Evolutionary conservation across 2,888 invertebrate species (phyloP), one percentile per base, ranked within the genome.

Genomic region (Melolontha melolontha): DNA sequence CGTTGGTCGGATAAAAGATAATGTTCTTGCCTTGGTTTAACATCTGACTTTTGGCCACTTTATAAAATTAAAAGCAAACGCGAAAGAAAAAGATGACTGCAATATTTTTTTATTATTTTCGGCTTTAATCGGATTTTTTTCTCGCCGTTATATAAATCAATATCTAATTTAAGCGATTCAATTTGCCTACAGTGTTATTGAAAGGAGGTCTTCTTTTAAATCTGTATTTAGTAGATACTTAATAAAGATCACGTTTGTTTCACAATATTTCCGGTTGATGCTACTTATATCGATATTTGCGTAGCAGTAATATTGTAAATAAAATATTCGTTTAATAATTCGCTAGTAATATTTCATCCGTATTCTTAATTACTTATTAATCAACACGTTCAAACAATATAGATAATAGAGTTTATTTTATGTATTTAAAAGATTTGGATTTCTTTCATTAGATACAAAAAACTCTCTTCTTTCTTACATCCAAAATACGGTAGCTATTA

Each of bases 101-200:
- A 44, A 47, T 62, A 62, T 34, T 47, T 47, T 62, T 39, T 62
- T 62, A 47, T 62, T 47, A 47, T 62, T 62, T 39, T 4, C 59
- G 44, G 44, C 47, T 47, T 47, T 62, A 34, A 62, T 47, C 47
- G 59, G 47, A 62, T 62, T 47, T 16, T 34, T 47, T 47, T 62
- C 44, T 34, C 34, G 34, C 34, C 47, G 11, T 42, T 34, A 22
- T 29, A 39, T 47, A 62, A 62, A 62, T 62, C 59, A 34, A 62
- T 62, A 47, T 34, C 29, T 62, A 62, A 62, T 62, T 47, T 44
- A 29, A 5, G 5, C 47, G 47, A 62, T 62, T 47, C 59, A 62
- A 62, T 62, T 62, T 62, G 59, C 47, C 17, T 62, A 47, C 47
- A 34, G 44, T 49, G 59, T 47, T 62, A 17, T 16, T 49, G 59